Percentiles rank a stretch among this genome's conserved stretches.
These are phyloP conservation scores for Hydrophis major DNA, from an alignment of 2,797 vertebrate species.

Conservation along the genomic window DNA sequence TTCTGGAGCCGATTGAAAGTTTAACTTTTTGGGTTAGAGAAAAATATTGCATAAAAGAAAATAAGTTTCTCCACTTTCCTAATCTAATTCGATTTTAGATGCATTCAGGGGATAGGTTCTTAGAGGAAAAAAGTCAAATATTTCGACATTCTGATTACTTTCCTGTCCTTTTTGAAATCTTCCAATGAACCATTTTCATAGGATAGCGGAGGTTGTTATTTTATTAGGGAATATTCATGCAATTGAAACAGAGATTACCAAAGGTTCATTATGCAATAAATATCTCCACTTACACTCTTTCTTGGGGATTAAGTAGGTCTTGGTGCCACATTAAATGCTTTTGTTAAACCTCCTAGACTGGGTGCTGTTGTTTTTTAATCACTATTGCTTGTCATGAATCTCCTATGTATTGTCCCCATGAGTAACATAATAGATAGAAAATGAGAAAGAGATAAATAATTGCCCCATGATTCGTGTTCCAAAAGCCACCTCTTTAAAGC, in stretches of 20 bases:
- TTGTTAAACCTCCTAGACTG: background rate
- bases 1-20: background rate
- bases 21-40: background rate
- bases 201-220: background rate
- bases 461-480: background rate
- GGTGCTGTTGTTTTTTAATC: background rate
- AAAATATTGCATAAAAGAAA: background rate
- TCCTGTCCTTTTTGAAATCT: background rate
- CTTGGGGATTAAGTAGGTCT: background rate
- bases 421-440: conserved; percentile 2
- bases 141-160: background rate
- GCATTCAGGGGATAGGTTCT: background rate
- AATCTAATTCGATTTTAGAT: background rate
- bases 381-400: background rate
- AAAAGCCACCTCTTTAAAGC: background rate
- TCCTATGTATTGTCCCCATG: background rate
- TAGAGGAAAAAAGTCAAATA: background rate
- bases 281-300: background rate
- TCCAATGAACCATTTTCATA: background rate
- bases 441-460: conserved; percentile 15
- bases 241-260: background rate
- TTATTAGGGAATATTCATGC: background rate
- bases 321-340: background rate
- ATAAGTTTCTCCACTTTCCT: background rate
- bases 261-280: background rate